Conservation (phyloP, 2,888 invertebrate genomes). For the Serrognathus titanus region DNA sequence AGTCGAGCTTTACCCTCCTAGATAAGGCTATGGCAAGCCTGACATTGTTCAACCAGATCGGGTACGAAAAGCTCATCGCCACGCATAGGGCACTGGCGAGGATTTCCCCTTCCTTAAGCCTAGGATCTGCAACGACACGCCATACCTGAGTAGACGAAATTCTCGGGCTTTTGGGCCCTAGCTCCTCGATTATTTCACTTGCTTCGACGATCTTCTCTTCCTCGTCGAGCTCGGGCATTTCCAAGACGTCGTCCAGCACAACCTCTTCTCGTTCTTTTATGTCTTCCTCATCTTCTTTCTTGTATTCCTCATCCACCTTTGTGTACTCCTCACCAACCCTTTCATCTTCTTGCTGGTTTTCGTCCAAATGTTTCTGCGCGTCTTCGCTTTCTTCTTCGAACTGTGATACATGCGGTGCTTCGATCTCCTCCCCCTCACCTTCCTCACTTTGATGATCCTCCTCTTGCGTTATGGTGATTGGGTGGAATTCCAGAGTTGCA, state of each 20-base stretch:
- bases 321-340: slow-evolving; percentile 15
- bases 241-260: slow-evolving; percentile 17
- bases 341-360: slow-evolving; percentile 14
- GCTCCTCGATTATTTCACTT: too few species aligned
- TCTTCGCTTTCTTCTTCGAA: slow-evolving; percentile 11
- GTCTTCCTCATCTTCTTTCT: slow-evolving; percentile 27
- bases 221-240: not conserved
- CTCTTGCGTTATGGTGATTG: slow-evolving; percentile 2
- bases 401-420: slow-evolving; percentile 7
- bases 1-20: too few species aligned
- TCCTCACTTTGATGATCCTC: slow-evolving; percentile 9
- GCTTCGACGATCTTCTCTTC: not conserved
- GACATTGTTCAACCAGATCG: too few species aligned
- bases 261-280: slow-evolving; percentile 26
- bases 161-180: too few species aligned
- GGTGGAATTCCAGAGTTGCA: not conserved
- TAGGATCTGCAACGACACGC: too few species aligned
- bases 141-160: too few species aligned
- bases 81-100: too few species aligned
- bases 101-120: too few species aligned
- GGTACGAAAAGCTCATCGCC: too few species aligned
- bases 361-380: slow-evolving; percentile 7
- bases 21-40: too few species aligned
- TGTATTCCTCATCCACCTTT: slow-evolving; percentile 14
- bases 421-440: slow-evolving; percentile 14